Evolutionary conservation across 2,888 invertebrate genomes (phyloP).

Genomic region (Malachius bipustulatus): DNA sequence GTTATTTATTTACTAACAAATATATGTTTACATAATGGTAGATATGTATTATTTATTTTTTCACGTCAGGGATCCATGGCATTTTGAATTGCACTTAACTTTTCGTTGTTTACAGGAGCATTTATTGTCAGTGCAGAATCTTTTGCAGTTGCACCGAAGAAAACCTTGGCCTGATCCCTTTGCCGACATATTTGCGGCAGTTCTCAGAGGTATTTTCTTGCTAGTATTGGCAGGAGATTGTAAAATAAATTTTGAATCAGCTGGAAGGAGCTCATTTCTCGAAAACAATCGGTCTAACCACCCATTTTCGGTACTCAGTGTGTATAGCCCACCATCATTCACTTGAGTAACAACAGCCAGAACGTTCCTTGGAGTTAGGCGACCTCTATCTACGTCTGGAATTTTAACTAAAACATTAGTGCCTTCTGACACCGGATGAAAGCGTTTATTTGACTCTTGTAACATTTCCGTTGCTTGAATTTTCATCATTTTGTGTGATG

Average conservation of each 20-base stretch:
- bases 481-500: no score
- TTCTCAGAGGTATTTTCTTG: slow-evolving; percentile 3
- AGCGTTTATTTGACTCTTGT: neutral
- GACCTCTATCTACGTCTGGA: slow-evolving; percentile 2
- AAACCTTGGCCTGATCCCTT: slow-evolving; percentile 14
- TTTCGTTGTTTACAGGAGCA: slow-evolving; percentile 11
- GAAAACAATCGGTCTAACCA: slow-evolving; percentile 9
- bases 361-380: slow-evolving; percentile 9
- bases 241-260: slow-evolving; percentile 6
- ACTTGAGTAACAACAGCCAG: slow-evolving; percentile 11
- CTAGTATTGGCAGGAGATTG: neutral
- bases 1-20: no score
- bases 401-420: slow-evolving; percentile 6
- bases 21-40: no score
- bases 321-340: slow-evolving; percentile 13
- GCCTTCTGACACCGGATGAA: neutral
- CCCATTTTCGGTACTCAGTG: slow-evolving; percentile 12
- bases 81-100: slow-evolving; percentile 14
- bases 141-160: slow-evolving; percentile 13
- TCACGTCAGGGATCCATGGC: slow-evolving; percentile 11
- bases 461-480: neutral
- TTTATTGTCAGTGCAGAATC: slow-evolving; percentile 12
- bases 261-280: slow-evolving; percentile 3
- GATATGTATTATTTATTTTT: slow-evolving; percentile 12
- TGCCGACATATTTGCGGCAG: slow-evolving; percentile 7